Percentiles rank a stretch among this genome's conserved stretches.
Conservation (phyloP, 2,113 vertebrate species). For the Halichoeres trimaculatus region DNA sequence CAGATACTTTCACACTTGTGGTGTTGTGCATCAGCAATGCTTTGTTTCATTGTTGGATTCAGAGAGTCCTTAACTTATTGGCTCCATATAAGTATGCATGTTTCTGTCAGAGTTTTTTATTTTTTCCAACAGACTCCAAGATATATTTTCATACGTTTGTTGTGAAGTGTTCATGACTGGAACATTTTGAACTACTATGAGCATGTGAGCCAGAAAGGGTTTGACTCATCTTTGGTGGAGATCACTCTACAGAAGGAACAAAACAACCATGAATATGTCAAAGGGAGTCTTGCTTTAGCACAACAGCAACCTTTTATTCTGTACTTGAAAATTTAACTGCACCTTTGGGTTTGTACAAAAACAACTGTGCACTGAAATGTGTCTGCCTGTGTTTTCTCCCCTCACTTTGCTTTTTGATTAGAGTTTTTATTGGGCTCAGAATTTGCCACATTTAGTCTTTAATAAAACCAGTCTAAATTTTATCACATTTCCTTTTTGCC, state of each 20-base stretch:
- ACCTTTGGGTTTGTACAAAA: slow-evolving; percentile 11
- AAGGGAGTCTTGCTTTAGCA: slow-evolving; percentile 6
- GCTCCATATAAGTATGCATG: not conserved
- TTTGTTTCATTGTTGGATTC: slow-evolving; percentile 50
- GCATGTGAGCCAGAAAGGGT: not conserved
- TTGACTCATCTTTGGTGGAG: not conserved
- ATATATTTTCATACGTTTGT: not conserved
- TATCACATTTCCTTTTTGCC: slow-evolving; percentile 60
- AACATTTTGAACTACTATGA: not conserved
- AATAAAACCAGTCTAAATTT: slow-evolving; percentile 72
- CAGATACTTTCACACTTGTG: slow-evolving; percentile 56
- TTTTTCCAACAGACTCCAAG: not conserved
- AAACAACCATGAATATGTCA: slow-evolving; percentile 15
- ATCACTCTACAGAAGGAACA: slow-evolving; percentile 13
- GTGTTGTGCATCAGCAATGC: slow-evolving; percentile 47
- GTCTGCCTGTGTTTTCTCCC: slow-evolving; percentile 33
- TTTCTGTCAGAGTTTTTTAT: not conserved
- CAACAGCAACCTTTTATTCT: not conserved
- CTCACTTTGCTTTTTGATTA: slow-evolving; percentile 45
- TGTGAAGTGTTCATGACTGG: slow-evolving; percentile 7
- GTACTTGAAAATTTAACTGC: not conserved
- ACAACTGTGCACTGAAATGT: not conserved
- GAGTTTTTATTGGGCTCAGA: slow-evolving; percentile 68
- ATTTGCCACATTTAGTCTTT: slow-evolving; percentile 74
- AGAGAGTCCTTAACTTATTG: slow-evolving; percentile 12